Base-by-base conservation (phyloP, 2,113 vertebrate genomes). In the Ptilorrhoa leucosticta region DNA sequence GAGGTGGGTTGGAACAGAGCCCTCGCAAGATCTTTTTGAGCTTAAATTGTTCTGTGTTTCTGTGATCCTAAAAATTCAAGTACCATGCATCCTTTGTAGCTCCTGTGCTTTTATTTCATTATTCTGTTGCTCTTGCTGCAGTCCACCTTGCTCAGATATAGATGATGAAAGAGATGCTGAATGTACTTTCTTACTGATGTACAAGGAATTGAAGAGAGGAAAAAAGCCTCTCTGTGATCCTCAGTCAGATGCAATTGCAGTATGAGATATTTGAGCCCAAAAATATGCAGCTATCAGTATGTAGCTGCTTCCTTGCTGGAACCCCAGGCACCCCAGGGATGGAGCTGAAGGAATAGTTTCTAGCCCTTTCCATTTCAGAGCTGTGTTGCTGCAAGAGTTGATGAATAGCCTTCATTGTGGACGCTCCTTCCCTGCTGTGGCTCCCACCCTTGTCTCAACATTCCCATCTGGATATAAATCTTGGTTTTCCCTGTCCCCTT, bases 381-480 rank as follows among this genome's bases (percentile, higher is more conserved):
- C 96, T 56, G 54, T 71, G 79, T 27, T 97, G 82, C 90, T 80
- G 69, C 78, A 54, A 63, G 70, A 33, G 83, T 90, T 97, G 93
- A 97, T 98, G 97, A 97, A 97, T 98, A 94, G 79, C 94, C 80
- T 91, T 93, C 97, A 97, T 98, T 98, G 96, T 98, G 93, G 96
- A 95, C 35, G 9, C 37, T 93, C 85, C 65, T 87, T 94, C 91
- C 93, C 83, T 89, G 96, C 90, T 3, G 35, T 7, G 87, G 91
- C 91, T 89, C 90, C 94, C 93, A 94, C 94, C 94, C 96, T 94
- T 93, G 89, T 95, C 96, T 96, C 93, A 95, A 83, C 95, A 93
- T 97, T 97, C 91, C 94, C 92, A 86, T 95, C 90, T 94, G 93
- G 93, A 96, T 95, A 97, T 97, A 97, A 98, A 98, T 98, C 96